These are phyloP conservation scores for Ginglymostoma cirratum DNA, from an alignment of 2,113 vertebrate species.

Conservation along the genomic window DNA sequence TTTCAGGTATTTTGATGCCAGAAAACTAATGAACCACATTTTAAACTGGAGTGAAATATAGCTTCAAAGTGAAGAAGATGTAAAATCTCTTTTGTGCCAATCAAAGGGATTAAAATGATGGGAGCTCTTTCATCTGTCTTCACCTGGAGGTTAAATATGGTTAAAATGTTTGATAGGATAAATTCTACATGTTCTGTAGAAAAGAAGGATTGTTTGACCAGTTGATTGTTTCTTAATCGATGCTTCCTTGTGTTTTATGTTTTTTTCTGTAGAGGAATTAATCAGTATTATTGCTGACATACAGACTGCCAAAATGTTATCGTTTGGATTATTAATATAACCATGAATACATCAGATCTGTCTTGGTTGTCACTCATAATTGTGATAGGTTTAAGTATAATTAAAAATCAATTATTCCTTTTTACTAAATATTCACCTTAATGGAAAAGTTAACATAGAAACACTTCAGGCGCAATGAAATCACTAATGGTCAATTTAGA, in stretches of 20 bases:
- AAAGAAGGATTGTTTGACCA: not conserved
- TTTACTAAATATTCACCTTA: not conserved
- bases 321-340: not conserved
- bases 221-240: not conserved
- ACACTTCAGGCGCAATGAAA: not conserved
- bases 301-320: not conserved
- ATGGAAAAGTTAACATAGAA: not conserved
- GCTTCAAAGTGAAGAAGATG: no score
- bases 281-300: not conserved
- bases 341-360: not conserved
- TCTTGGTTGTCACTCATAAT: not conserved
- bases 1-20: no score
- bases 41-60: no score
- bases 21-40: no score
- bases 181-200: not conserved
- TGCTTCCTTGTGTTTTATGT: not conserved
- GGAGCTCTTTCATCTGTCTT: not conserved
- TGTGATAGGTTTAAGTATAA: not conserved
- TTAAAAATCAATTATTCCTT: not conserved
- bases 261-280: not conserved
- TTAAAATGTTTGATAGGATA: not conserved
- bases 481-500: slow-evolving; percentile 16
- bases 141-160: not conserved
- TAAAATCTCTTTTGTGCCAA: no score
- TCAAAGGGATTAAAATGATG: no score